Evolutionary conservation across 2,888 invertebrate species (phyloP).

Genomic region (Bimastos eiseni): DNA sequence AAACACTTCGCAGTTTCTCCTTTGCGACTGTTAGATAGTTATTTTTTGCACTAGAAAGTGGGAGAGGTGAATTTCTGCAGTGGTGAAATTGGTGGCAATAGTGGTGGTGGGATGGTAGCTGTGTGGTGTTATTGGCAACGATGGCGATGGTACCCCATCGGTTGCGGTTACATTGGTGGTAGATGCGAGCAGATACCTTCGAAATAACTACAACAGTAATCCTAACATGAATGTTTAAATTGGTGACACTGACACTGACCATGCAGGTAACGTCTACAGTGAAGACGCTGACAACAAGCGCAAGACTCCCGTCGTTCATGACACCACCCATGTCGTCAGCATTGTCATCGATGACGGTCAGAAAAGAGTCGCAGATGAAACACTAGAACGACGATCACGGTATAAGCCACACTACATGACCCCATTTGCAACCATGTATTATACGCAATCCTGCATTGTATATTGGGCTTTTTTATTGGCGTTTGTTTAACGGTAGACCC

Average conservation of each 20-base stretch:
- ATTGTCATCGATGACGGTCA: not conserved
- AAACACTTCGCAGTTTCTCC: too few species aligned
- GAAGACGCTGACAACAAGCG: not conserved
- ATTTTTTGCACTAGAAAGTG: too few species aligned
- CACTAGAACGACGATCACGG: not conserved
- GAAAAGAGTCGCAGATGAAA: not conserved
- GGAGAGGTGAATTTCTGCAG: too few species aligned
- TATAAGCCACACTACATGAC: not conserved
- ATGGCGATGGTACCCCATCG: not conserved
- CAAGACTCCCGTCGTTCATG: not conserved
- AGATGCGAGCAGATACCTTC: not conserved
- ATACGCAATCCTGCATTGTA: too few species aligned
- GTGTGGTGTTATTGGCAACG: not conserved
- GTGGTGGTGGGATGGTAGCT: too few species aligned
- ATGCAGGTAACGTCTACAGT: not conserved
- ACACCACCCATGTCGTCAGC: slow-evolving; percentile 14
- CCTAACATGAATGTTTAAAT: too few species aligned
- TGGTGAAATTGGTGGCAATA: too few species aligned
- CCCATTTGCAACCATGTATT: not conserved
- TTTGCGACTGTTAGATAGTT: too few species aligned
- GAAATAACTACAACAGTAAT: not conserved
- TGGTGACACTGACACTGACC: too few species aligned
- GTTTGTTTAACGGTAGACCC: too few species aligned
- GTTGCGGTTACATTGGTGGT: too few species aligned
- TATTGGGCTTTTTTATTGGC: too few species aligned